Conservation (phyloP, 2,113 vertebrate genomes). For the Pterocles gutturalis region DNA sequence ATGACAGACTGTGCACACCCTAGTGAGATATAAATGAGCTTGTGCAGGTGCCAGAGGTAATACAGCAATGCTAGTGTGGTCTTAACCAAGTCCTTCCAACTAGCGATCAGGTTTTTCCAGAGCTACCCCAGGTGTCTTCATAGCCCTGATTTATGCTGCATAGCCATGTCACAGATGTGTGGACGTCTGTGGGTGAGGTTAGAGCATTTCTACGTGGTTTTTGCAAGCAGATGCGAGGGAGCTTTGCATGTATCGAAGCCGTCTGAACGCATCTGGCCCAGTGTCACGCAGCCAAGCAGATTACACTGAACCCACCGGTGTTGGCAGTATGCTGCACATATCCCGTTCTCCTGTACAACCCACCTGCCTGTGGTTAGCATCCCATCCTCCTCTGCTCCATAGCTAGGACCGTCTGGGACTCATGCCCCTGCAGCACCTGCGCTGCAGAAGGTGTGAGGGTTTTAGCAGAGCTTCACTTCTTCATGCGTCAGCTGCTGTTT, state of each 20-base stretch:
- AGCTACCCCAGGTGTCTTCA: not conserved
- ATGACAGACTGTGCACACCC: not conserved
- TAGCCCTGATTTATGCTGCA: not conserved
- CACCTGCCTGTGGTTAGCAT: not conserved
- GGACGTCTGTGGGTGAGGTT: not conserved
- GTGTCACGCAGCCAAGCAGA: not conserved
- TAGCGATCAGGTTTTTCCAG: not conserved
- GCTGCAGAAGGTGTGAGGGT: not conserved
- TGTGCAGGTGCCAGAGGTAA: not conserved
- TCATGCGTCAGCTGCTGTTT: not conserved
- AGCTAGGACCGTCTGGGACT: not conserved
- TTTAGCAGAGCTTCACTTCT: not conserved
- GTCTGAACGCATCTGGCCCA: not conserved
- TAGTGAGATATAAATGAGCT: not conserved
- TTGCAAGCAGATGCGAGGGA: not conserved
- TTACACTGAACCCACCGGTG: not conserved
- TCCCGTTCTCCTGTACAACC: not conserved
- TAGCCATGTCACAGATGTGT: not conserved
- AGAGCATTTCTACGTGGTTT: not conserved
- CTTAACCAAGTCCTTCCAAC: not conserved
- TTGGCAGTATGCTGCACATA: rapidly evolving
- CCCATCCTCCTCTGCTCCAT: not conserved
- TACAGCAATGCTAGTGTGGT: not conserved
- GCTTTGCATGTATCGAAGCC: not conserved
- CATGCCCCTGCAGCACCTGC: not conserved